These are phyloP conservation scores for Uromys caudimaculatus DNA, from an alignment of 2,797 vertebrate species.

Conservation along the genomic window DNA sequence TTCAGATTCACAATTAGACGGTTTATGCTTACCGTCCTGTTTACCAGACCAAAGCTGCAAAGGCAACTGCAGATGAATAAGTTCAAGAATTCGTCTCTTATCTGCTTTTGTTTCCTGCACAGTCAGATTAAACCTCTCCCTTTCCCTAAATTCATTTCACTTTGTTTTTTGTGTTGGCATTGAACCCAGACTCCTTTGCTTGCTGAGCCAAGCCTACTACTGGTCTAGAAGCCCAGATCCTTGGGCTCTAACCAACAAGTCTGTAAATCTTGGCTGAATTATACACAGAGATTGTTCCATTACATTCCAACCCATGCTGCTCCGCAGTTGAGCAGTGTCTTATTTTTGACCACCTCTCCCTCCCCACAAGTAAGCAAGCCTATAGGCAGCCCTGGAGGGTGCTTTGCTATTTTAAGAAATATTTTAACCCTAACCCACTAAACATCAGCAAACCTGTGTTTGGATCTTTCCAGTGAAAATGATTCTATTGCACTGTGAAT, in stretches of 20 bases:
- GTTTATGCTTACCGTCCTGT: slow-evolving; percentile 1
- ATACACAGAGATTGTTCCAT: neutral
- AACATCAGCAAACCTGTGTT: neutral
- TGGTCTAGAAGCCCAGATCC: neutral
- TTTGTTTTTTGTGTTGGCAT: neutral
- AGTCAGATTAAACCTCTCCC: neutral
- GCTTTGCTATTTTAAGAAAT: accelerated
- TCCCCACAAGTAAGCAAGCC: neutral
- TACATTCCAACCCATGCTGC: neutral
- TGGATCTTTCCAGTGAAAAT: slow-evolving; percentile 2
- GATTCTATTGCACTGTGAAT: neutral
- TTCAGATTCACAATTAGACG: neutral
- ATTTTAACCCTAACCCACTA: neutral
- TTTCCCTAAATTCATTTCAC: neutral
- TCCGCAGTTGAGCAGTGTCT: neutral
- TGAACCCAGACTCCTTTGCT: neutral
- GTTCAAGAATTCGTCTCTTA: neutral
- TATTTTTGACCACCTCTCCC: neutral
- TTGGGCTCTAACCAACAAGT: neutral
- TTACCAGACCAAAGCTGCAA: neutral
- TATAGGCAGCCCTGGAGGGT: neutral
- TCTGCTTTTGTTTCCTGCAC: neutral
- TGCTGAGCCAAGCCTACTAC: neutral
- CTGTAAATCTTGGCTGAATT: neutral
- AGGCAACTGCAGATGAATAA: neutral